Percentiles rank a stretch among this genome's conserved stretches.
These are phyloP conservation scores for Drosophila yooni DNA, from an alignment of 2,888 invertebrate genomes.

Conservation along the genomic window DNA sequence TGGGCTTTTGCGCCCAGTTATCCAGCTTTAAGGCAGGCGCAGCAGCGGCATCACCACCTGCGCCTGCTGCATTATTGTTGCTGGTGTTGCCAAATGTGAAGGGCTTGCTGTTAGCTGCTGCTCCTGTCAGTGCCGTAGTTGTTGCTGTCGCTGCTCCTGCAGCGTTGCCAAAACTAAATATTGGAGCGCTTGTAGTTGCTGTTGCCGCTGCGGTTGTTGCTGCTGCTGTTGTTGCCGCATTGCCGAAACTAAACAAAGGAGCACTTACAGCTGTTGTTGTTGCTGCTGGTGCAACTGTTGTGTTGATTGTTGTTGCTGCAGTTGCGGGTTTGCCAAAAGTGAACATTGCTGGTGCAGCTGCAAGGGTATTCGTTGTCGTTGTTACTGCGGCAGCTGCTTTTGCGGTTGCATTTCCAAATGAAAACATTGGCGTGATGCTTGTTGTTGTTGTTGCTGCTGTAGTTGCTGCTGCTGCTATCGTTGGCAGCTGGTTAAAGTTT, in stretches of 20 bases:
- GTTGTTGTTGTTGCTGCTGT: constrained; percentile 6
- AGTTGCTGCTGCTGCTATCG: constrained; percentile 16
- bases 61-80: constrained; percentile 1
- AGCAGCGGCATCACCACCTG: background rate
- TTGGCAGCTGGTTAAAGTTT: constrained; percentile 7
- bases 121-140: background rate
- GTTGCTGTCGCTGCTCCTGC: constrained; percentile 6
- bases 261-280: background rate
- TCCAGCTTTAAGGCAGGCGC: constrained; percentile 5
- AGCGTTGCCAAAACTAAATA: constrained; percentile 5
- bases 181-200: background rate
- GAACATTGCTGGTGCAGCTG: constrained; percentile 29
- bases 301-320: background rate
- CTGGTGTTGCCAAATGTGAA: constrained; percentile 6
- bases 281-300: background rate
- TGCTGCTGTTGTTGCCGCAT: background rate
- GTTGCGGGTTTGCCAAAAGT: constrained; percentile 24
- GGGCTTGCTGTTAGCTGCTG: constrained; percentile 6
- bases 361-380: background rate
- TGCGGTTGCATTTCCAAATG: constrained; percentile 21
- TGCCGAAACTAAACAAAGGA: background rate
- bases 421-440: constrained; percentile 11
- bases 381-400: constrained; percentile 4
- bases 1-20: constrained; percentile 13
- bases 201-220: constrained; percentile 2